Evolutionary conservation across 2,113 vertebrate genomes (phyloP).

Genomic region (Malurus melanocephalus): DNA sequence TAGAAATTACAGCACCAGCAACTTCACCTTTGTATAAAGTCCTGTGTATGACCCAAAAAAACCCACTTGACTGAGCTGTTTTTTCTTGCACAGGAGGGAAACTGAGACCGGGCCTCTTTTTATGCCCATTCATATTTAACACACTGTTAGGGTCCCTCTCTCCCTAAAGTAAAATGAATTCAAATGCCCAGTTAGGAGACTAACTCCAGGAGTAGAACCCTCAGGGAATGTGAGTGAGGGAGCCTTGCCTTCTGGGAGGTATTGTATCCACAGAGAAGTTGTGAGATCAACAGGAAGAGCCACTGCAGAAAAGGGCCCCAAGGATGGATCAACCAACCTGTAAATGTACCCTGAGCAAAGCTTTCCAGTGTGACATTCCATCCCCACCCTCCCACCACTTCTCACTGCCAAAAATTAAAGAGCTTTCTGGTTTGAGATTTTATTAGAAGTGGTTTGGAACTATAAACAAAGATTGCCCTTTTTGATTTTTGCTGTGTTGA

Average conservation of each 20-base stretch:
- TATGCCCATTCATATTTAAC: fast-evolving
- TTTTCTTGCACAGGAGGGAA: neutral
- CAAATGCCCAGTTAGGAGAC: neutral
- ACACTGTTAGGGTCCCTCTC: neutral
- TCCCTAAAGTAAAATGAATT: neutral
- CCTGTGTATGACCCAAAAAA: neutral
- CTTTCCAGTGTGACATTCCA: neutral
- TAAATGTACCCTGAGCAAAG: neutral
- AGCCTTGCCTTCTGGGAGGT: slow-evolving; percentile 6
- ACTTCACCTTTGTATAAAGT: neutral
- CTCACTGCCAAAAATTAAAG: neutral
- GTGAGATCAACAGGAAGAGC: neutral
- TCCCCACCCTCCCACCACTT: neutral
- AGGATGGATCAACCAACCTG: neutral
- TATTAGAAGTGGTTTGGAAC: slow-evolving; percentile 24
- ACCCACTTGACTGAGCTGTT: fast-evolving
- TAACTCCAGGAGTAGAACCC: neutral
- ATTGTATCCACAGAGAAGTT: neutral
- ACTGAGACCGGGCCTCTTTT: neutral
- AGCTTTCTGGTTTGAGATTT: neutral
- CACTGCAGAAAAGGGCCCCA: neutral
- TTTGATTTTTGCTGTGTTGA: slow-evolving; percentile 42
- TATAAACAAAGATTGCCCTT: neutral
- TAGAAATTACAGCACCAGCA: neutral
- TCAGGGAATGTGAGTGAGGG: neutral